These are phyloP conservation scores for Bombycilla garrulus DNA, from an alignment of 2,113 vertebrate species.

Conservation along the genomic window DNA sequence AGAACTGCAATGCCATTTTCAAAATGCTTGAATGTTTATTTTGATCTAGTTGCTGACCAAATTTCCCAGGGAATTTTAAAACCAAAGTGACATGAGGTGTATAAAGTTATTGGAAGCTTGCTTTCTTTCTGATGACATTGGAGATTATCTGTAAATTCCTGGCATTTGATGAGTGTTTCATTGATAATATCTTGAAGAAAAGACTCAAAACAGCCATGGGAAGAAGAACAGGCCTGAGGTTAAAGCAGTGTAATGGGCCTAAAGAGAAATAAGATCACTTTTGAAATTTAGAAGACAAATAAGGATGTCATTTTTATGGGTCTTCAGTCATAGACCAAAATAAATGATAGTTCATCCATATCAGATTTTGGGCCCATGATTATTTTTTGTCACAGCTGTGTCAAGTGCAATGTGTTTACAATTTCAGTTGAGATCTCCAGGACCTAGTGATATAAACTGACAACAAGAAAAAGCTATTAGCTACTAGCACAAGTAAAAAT, in stretches of 20 bases:
- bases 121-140: background rate
- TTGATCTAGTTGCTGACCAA: background rate
- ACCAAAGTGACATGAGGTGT: background rate
- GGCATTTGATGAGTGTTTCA: background rate
- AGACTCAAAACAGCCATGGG: background rate
- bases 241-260: background rate
- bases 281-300: background rate
- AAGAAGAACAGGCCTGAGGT: background rate
- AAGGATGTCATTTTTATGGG: background rate
- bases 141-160: background rate
- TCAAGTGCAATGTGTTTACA: background rate
- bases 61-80: constrained; percentile 7
- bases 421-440: background rate
- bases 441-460: background rate
- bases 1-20: background rate
- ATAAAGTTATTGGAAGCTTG: background rate
- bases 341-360: background rate
- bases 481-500: background rate
- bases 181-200: background rate
- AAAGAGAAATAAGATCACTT: background rate
- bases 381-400: background rate
- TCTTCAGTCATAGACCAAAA: background rate
- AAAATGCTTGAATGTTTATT: constrained; percentile 15
- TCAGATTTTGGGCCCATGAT: background rate
- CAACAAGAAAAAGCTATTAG: background rate